Percentiles rank a stretch among this genome's conserved stretches.
Conservation (phyloP, 2,113 vertebrate species). For the Nansenia antarctica region DNA sequence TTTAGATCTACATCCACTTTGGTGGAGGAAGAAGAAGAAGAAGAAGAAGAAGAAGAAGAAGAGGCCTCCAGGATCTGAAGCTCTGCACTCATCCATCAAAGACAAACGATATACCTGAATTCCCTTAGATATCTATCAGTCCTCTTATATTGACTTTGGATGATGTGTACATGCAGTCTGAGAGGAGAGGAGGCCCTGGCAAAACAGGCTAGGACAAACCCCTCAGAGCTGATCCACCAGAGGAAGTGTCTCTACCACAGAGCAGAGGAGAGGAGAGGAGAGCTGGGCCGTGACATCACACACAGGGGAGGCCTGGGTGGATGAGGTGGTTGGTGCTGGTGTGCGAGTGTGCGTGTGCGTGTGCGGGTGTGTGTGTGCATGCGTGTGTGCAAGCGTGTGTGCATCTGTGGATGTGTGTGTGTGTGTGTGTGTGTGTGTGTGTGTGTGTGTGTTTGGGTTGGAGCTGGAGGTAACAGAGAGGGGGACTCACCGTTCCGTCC, state of each 20-base stretch:
- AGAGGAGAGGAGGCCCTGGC: no score
- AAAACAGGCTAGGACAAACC: not conserved
- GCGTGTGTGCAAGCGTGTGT: conserved; percentile 44
- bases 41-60: no score
- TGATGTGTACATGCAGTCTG: no score
- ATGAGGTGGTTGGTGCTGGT: conserved; percentile 53
- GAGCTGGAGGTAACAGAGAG: no score
- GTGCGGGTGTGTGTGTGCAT: conserved; percentile 47
- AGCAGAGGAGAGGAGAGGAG: conserved; percentile 31
- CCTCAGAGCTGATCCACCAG: not conserved
- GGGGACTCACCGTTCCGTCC: conserved; percentile 90
- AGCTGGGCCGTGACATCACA: conserved; percentile 41
- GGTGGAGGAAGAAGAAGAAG: no score
- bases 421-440: conserved; percentile 55
- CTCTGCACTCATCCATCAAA: not conserved
- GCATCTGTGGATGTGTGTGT: conserved; percentile 52
- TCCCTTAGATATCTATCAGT: no score
- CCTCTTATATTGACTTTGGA: no score
- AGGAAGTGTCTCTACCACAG: conserved; percentile 15
- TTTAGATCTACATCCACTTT: no score
- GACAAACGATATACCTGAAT: no score
- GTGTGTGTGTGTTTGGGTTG: conserved; percentile 41
- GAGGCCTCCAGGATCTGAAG: not conserved
- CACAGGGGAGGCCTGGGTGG: conserved; percentile 42
- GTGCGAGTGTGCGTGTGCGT: conserved; percentile 55